Evolutionary conservation across 2,888 invertebrate genomes (phyloP).

Genomic region (Frankliniella fusca): DNA sequence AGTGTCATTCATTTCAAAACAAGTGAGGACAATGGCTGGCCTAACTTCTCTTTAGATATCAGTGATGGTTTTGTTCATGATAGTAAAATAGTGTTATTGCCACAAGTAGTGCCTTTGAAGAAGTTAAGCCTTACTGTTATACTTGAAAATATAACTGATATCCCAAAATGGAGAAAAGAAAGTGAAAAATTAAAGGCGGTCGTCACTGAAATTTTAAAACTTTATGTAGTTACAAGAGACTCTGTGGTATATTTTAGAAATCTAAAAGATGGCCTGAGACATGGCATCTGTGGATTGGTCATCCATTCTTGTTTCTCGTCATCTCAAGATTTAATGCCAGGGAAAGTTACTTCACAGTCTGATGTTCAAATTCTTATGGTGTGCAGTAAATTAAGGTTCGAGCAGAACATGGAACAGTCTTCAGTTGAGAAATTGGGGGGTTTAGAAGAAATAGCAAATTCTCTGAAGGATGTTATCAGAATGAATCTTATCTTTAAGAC

Average conservation of each 20-base stretch:
- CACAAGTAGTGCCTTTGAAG: slow-evolving; percentile 36
- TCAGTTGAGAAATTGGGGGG: slow-evolving; percentile 33
- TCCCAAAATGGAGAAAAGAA: slow-evolving; percentile 37
- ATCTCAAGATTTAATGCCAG: slow-evolving; percentile 36
- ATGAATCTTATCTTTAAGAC: slow-evolving; percentile 33
- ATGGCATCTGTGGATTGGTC: slow-evolving; percentile 40
- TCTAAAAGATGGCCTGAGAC: slow-evolving; percentile 36
- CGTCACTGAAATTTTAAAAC: slow-evolving; percentile 41
- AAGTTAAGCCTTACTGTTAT: slow-evolving; percentile 38
- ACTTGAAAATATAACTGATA: slow-evolving; percentile 36
- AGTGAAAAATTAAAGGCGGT: slow-evolving; percentile 32
- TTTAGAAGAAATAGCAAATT: background rate
- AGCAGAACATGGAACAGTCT: slow-evolving; percentile 38
- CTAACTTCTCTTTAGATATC: slow-evolving; percentile 27
- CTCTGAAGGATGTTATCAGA: slow-evolving; percentile 41
- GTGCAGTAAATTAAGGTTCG: slow-evolving; percentile 41
- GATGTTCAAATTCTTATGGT: slow-evolving; percentile 39
- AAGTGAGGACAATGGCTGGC: background rate
- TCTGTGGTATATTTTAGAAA: slow-evolving; percentile 39
- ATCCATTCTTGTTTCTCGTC: slow-evolving; percentile 39
- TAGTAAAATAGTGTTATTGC: slow-evolving; percentile 35
- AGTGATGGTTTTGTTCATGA: background rate
- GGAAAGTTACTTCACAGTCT: slow-evolving; percentile 39
- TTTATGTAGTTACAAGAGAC: slow-evolving; percentile 40
- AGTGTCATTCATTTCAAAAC: slow-evolving; percentile 37